phyloP scores from a whole-genome alignment of 1,140 invertebrate species.

The Littorina saxatilis region DNA sequence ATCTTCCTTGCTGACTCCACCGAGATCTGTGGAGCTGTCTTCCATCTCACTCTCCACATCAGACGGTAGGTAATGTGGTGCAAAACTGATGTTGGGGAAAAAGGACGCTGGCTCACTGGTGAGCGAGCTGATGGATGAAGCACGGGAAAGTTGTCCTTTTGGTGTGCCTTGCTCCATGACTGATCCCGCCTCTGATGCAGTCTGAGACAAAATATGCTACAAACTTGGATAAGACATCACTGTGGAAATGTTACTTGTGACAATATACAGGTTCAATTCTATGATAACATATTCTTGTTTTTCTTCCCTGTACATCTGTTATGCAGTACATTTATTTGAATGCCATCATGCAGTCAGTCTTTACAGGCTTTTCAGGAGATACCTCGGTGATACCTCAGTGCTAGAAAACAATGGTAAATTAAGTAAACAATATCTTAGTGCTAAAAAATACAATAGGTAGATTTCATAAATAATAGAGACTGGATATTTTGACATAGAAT shows the following conservation, averaged over 20 bases:
- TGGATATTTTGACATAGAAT: too few species aligned
- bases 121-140: constrained; percentile 70
- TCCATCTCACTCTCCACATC: constrained; percentile 75
- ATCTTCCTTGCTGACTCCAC: constrained; percentile 70
- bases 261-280: too few species aligned
- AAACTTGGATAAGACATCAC: too few species aligned
- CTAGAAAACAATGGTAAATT: not conserved
- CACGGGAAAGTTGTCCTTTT: constrained; percentile 56
- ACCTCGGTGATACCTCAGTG: too few species aligned
- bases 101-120: constrained; percentile 67
- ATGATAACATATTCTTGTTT: too few species aligned
- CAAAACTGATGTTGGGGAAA: constrained; percentile 57
- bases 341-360: too few species aligned
- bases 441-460: not conserved
- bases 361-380: too few species aligned
- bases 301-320: too few species aligned
- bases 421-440: not conserved
- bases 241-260: too few species aligned
- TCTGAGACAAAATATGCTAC: constrained; percentile 52
- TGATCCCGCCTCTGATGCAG: constrained; percentile 52
- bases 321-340: too few species aligned
- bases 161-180: constrained; percentile 62
- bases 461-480: not conserved
- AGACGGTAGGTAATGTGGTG: constrained; percentile 66
- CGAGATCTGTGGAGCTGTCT: constrained; percentile 62